Percentiles rank a stretch among this genome's conserved stretches.
These are phyloP conservation scores for Drosophila repleta DNA, from an alignment of 1,140 invertebrate species.

Conservation along the genomic window DNA sequence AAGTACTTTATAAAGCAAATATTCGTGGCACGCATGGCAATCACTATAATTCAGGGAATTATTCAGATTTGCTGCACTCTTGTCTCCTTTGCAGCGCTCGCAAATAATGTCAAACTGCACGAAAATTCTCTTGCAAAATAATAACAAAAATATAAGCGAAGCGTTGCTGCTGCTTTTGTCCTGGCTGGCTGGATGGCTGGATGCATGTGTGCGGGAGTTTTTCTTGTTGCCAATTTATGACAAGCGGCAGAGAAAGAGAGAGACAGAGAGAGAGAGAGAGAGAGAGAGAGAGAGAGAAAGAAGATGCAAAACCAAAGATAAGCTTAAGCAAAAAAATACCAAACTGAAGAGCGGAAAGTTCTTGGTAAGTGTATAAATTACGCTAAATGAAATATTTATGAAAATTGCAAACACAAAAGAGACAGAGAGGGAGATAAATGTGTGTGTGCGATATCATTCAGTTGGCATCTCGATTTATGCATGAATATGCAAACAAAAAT, in stretches of 20 bases:
- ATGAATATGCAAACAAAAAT: slow-evolving; percentile 43
- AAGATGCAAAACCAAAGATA: slow-evolving; percentile 68
- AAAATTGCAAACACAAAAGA: slow-evolving; percentile 62
- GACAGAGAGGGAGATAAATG: neutral
- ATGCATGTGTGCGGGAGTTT: slow-evolving; percentile 6
- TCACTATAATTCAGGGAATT: slow-evolving; percentile 23
- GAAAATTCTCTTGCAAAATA: slow-evolving; percentile 28
- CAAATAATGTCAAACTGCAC: slow-evolving; percentile 60
- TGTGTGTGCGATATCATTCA: slow-evolving; percentile 25
- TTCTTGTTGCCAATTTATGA: slow-evolving; percentile 73
- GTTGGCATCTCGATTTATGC: slow-evolving; percentile 46
- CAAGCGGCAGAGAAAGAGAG: slow-evolving; percentile 44
- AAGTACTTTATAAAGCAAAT: neutral
- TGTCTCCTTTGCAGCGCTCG: slow-evolving; percentile 22
- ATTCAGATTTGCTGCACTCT: slow-evolving; percentile 15
- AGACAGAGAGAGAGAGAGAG: slow-evolving; percentile 3
- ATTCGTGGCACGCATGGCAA: neutral
- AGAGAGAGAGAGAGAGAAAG: slow-evolving; percentile 25
- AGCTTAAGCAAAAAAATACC: slow-evolving; percentile 50
- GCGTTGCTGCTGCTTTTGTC: slow-evolving; percentile 17
- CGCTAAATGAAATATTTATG: slow-evolving; percentile 80
- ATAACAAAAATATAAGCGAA: slow-evolving; percentile 11
- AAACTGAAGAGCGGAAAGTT: slow-evolving; percentile 55
- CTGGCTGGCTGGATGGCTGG: slow-evolving; percentile 3
- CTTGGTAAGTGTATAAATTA: slow-evolving; percentile 54